Conservation (phyloP, 2,888 invertebrate species). For the Crocallis elinguaria region DNA sequence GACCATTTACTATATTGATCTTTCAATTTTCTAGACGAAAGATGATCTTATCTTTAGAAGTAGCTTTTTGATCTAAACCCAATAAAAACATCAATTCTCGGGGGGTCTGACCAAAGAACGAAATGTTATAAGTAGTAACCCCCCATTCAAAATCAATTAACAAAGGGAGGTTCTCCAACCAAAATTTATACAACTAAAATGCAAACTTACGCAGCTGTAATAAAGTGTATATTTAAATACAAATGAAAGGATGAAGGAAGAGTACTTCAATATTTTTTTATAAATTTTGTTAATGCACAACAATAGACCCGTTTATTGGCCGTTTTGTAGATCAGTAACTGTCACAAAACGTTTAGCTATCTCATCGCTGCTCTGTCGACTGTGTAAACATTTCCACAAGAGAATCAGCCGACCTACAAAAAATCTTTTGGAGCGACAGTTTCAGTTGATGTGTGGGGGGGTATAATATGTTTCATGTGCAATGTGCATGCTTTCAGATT, state of each 20-base stretch:
- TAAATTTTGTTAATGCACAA: slow-evolving; percentile 65
- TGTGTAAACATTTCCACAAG: slow-evolving; percentile 67
- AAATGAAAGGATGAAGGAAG: slow-evolving; percentile 25
- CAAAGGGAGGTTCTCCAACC: slow-evolving; percentile 33
- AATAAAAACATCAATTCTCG: slow-evolving; percentile 30
- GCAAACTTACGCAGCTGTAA: slow-evolving; percentile 31
- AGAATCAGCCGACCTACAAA: slow-evolving; percentile 11
- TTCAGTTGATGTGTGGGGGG: neutral
- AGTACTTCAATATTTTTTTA: slow-evolving; percentile 61
- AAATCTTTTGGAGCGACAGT: neutral
- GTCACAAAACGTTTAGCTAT: slow-evolving; percentile 73
- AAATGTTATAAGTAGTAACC: slow-evolving; percentile 52
- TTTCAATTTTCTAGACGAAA: no score
- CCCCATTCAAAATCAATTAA: slow-evolving; percentile 55
- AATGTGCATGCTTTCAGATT: no score
- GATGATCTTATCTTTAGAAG: no score
- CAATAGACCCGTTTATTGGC: slow-evolving; percentile 77
- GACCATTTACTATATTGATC: no score
- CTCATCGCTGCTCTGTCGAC: slow-evolving; percentile 55
- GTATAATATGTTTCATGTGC: neutral
- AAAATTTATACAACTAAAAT: slow-evolving; percentile 25
- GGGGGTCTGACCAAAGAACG: slow-evolving; percentile 60
- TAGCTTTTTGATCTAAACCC: slow-evolving; percentile 25
- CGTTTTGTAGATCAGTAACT: slow-evolving; percentile 75
- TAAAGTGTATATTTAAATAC: slow-evolving; percentile 36